Conservation (phyloP, 2,888 invertebrate genomes). For the Eugnorisma glareosa region DNA sequence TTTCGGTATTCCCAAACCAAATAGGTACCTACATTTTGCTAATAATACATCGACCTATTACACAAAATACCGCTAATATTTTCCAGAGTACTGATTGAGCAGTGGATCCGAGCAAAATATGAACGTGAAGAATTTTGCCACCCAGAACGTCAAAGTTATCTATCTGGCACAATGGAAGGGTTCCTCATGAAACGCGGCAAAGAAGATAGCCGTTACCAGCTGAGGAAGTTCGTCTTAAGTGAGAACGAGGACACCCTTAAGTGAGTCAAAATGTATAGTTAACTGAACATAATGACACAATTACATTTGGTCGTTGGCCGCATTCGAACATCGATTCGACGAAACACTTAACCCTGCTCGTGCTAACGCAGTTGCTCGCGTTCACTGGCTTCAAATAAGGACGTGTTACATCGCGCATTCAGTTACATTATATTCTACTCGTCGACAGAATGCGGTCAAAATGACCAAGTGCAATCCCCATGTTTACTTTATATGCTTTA, state of each 20-base stretch:
- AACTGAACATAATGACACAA: constrained; percentile 65
- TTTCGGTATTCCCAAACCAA: constrained; percentile 9
- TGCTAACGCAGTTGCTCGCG: constrained; percentile 47
- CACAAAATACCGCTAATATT: constrained; percentile 9
- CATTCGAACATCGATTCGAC: constrained; percentile 65
- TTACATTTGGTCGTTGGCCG: constrained; percentile 67
- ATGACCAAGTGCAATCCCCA: constrained; percentile 57
- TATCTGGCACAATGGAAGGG: constrained; percentile 95
- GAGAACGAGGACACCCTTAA: constrained; percentile 95
- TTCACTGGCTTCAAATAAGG: constrained; percentile 47
- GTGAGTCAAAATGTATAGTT: constrained; percentile 78
- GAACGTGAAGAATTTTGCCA: constrained; percentile 96
- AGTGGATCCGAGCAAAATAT: constrained; percentile 98
- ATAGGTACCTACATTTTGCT: neutral
- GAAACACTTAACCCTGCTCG: constrained; percentile 64
- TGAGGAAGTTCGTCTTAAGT: constrained; percentile 95
- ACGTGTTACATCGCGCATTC: constrained; percentile 38
- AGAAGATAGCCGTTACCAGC: constrained; percentile 95
- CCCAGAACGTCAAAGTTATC: constrained; percentile 94
- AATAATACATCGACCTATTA: neutral
- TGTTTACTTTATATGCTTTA: constrained; percentile 58
- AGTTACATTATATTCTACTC: constrained; percentile 33
- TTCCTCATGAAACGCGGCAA: constrained; percentile 97
- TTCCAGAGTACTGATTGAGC: constrained; percentile 95
- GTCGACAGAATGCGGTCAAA: constrained; percentile 62